Conservation (phyloP, 2,888 invertebrate genomes). For the Drosophila imparisetae region DNA sequence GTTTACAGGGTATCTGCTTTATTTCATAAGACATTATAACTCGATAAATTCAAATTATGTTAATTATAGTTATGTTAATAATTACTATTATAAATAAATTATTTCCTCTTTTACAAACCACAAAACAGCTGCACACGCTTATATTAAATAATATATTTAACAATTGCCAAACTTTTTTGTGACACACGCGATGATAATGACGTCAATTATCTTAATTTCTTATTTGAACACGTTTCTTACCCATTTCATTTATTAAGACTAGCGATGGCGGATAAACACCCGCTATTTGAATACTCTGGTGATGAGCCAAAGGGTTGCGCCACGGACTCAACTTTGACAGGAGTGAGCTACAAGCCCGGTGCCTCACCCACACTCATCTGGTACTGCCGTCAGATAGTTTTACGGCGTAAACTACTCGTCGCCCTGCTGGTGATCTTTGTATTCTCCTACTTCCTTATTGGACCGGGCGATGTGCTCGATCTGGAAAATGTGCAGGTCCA, state of each 20-base stretch:
- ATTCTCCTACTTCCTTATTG: conserved; percentile 71
- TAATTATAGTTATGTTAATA: neutral
- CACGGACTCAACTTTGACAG: conserved; percentile 7
- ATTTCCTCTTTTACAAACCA: conserved; percentile 2
- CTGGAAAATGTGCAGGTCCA: conserved; percentile 70
- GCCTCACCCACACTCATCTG: conserved; percentile 28
- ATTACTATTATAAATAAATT: conserved; percentile 18
- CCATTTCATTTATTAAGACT: neutral
- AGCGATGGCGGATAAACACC: conserved; percentile 41
- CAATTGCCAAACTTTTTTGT: neutral
- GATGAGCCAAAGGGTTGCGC: conserved; percentile 4
- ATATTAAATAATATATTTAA: neutral
- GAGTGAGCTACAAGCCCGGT: conserved; percentile 16
- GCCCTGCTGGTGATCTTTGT: conserved; percentile 66
- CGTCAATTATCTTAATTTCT: neutral
- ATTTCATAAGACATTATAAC: neutral
- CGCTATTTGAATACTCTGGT: conserved; percentile 21
- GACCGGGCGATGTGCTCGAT: conserved; percentile 63
- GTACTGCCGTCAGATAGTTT: conserved; percentile 50
- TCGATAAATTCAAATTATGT: conserved; percentile 1
- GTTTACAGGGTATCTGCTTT: neutral
- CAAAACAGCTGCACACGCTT: neutral
- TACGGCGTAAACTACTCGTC: conserved; percentile 69
- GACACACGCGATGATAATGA: neutral
- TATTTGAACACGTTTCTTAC: neutral